phyloP scores from a whole-genome alignment of 2,113 vertebrate species.

The Corydoras maculifer region DNA sequence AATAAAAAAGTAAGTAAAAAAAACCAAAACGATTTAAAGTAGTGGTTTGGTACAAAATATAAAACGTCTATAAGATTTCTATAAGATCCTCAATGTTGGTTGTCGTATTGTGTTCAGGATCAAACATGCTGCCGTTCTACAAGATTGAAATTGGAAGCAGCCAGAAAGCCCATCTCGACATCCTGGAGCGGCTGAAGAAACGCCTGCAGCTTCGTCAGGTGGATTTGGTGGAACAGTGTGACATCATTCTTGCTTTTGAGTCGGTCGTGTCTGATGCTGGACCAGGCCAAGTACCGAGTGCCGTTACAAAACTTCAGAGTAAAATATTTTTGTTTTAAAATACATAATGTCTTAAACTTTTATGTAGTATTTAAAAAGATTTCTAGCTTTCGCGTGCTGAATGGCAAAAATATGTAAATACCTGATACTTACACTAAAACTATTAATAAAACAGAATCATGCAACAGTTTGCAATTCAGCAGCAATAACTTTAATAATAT shows the following conservation, averaged over 20 bases:
- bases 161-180: background rate
- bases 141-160: background rate
- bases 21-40: background rate
- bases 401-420: too few relatives aligned
- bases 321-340: background rate
- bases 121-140: background rate
- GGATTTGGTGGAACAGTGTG: background rate
- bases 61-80: background rate
- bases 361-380: too few relatives aligned
- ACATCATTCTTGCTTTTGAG: constrained; percentile 4
- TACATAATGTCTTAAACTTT: too few relatives aligned
- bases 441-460: too few relatives aligned
- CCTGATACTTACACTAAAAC: too few relatives aligned
- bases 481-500: too few relatives aligned
- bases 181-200: background rate
- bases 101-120: background rate
- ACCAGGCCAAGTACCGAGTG: background rate
- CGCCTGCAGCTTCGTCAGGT: background rate
- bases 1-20: too few relatives aligned
- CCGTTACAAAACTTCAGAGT: background rate
- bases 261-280: constrained; percentile 2
- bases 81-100: background rate
- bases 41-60: background rate
- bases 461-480: too few relatives aligned
- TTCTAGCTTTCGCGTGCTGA: too few relatives aligned